Conservation (phyloP, 1,140 invertebrate species). For the Cepaea nemoralis region DNA sequence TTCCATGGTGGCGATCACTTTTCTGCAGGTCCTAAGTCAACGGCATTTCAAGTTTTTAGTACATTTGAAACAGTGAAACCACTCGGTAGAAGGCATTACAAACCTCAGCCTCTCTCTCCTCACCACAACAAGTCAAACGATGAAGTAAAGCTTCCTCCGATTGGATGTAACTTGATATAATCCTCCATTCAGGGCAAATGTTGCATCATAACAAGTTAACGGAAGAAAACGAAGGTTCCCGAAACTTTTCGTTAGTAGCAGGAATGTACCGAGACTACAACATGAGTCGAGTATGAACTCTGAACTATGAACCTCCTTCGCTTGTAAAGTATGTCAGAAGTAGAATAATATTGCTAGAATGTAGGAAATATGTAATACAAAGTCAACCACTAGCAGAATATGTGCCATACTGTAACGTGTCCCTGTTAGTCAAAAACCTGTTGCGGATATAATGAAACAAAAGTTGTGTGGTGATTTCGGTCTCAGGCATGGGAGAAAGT, state of each 20-base stretch:
- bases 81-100: background rate
- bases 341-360: too few relatives aligned
- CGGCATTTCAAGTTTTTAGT: background rate
- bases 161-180: background rate
- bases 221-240: background rate
- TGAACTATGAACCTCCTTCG: too few relatives aligned
- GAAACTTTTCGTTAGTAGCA: background rate
- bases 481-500: too few relatives aligned
- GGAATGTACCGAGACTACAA: too few relatives aligned
- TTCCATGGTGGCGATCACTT: slow-evolving; percentile 35
- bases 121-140: background rate
- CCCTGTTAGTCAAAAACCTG: too few relatives aligned
- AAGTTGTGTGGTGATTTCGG: too few relatives aligned
- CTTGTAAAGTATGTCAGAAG: too few relatives aligned
- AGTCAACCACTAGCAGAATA: too few relatives aligned
- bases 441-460: too few relatives aligned
- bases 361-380: too few relatives aligned
- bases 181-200: background rate
- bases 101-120: background rate
- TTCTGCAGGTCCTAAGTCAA: background rate
- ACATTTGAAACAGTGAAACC: background rate
- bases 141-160: background rate
- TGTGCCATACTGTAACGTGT: too few relatives aligned
- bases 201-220: slow-evolving; percentile 4
- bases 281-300: too few relatives aligned